A percentile compares a stretch with the other conserved stretches of the same genome.
Evolutionary conservation across 1,140 invertebrate genomes (phyloP).

Genomic region (Leptinotarsa texana): DNA sequence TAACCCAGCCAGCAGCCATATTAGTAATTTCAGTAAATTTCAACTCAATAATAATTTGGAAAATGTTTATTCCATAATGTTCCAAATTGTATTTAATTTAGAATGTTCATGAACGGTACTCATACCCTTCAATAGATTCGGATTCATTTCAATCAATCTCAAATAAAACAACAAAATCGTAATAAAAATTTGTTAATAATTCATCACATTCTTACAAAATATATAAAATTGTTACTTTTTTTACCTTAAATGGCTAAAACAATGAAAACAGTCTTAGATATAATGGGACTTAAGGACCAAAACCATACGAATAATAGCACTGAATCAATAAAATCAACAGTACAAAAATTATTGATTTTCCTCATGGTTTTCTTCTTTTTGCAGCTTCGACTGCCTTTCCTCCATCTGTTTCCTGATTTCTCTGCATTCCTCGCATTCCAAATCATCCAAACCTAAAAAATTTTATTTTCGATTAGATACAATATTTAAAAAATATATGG

Average conservation of each 20-base stretch:
- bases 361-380: neutral
- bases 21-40: too few species aligned
- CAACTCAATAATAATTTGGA: too few species aligned
- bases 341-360: too few species aligned
- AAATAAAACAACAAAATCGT: neutral
- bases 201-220: neutral
- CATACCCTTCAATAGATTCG: too few species aligned
- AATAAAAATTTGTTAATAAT: neutral
- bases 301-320: neutral
- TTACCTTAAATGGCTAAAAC: neutral
- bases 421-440: conserved; percentile 19
- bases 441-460: neutral
- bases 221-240: conserved; percentile 15
- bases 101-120: too few species aligned
- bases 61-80: too few species aligned
- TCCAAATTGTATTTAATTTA: too few species aligned
- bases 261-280: conserved; percentile 16
- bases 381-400: neutral
- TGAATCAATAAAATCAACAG: neutral
- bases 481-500: too few species aligned
- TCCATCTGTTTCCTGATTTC: conserved; percentile 17
- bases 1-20: too few species aligned
- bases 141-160: too few species aligned
- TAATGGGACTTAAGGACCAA: neutral
- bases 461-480: too few species aligned